Conservation (phyloP, 2,797 vertebrate species). For the Anas bahamensis region DNA sequence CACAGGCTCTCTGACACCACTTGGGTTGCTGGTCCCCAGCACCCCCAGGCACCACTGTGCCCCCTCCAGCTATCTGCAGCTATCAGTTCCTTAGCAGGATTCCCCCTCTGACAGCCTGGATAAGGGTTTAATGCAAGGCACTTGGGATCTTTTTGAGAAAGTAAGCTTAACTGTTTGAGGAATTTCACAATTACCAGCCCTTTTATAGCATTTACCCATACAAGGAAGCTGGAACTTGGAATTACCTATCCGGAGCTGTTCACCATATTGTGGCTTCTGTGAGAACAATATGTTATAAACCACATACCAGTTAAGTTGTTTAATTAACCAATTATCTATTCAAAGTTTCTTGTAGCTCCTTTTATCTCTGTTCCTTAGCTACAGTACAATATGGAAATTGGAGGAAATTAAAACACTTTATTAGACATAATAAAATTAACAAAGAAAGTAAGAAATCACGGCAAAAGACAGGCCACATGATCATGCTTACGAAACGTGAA, state of each 20-base stretch:
- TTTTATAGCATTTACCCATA: neutral
- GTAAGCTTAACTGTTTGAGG: neutral
- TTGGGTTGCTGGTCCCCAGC: neutral
- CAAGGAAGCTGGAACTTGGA: conserved; percentile 45
- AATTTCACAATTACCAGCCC: neutral
- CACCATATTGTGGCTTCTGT: conserved; percentile 33
- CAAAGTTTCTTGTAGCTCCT: conserved; percentile 17
- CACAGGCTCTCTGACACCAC: neutral
- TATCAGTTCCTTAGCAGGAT: neutral
- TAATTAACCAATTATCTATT: conserved; percentile 68
- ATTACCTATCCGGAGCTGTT: conserved; percentile 42
- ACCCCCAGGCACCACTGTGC: neutral
- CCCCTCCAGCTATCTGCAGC: neutral
- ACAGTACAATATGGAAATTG: conserved; percentile 55
- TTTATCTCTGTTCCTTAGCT: conserved; percentile 59
- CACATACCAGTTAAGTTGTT: conserved; percentile 47
- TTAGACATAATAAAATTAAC: conserved; percentile 35
- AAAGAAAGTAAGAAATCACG: neutral
- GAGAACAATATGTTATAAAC: conserved; percentile 57
- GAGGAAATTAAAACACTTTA: conserved; percentile 48
- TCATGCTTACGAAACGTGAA: neutral
- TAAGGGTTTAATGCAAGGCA: neutral
- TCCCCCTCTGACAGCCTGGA: neutral
- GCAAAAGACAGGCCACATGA: neutral
- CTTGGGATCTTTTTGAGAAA: neutral